phyloP scores from a whole-genome alignment of 2,113 vertebrate species.

The Columba livia region DNA sequence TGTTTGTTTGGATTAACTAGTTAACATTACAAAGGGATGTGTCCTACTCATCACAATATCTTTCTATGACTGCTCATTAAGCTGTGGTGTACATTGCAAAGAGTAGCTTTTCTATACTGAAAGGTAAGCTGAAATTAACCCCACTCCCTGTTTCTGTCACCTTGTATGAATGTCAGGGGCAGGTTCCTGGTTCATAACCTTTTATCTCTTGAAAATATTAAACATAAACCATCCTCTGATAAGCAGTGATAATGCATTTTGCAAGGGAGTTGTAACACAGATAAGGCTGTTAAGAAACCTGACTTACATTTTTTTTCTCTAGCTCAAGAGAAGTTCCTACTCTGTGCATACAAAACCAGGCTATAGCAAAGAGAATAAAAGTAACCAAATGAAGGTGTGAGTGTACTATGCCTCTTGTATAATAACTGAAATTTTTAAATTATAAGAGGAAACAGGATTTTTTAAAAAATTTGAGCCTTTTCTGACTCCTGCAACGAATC shows the following conservation, averaged over 20 bases:
- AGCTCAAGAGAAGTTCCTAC: not conserved
- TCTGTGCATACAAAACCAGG: rapidly evolving
- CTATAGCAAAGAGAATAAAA: not conserved
- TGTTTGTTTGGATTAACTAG: not conserved
- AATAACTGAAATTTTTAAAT: not conserved
- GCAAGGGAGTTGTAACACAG: not conserved
- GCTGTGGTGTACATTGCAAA: rapidly evolving
- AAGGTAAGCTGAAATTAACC: not conserved
- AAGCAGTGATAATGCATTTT: not conserved
- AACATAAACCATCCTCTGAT: not conserved
- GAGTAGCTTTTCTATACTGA: not conserved
- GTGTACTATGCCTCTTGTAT: not conserved
- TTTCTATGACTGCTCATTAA: not conserved
- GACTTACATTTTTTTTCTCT: not conserved
- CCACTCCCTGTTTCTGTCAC: not conserved
- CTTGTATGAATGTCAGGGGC: not conserved
- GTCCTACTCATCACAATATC: not conserved
- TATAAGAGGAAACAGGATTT: not conserved
- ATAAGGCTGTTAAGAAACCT: not conserved
- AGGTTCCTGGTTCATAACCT: conserved; percentile 8
- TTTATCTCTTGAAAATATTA: conserved; percentile 13
- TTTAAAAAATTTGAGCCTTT: not conserved
- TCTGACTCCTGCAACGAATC: not conserved
- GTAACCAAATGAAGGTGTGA: not conserved
- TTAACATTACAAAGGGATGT: not conserved